Base-by-base conservation (phyloP, 1,140 invertebrate genomes). In the Musca vetustissima region DNA sequence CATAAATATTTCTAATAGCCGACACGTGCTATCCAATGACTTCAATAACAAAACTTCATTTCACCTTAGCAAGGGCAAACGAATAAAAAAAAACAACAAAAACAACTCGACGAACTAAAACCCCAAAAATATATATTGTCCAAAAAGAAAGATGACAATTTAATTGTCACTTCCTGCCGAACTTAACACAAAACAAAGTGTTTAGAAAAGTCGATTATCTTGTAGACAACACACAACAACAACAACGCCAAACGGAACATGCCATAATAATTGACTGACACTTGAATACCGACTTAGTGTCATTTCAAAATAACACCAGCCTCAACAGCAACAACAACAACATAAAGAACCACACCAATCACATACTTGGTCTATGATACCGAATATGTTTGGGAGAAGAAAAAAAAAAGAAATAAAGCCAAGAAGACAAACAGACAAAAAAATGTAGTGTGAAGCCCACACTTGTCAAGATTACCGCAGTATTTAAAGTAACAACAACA, bases 241-340 rank as follows among this genome's bases (percentile, higher is more conserved):
- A 28, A 59, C 25, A 55, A 59, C n/a, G 8, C n/a, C 14, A 59
- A 8, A 28, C 55, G 24, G 28, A 59, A 25, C 25, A 28, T 28
- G 32, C 57, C 57, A 61, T 61, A 43, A 36, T 57, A 61, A 61
- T 61, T 61, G 57, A 61, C 57, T 21, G 28, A 21, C 57, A 61
- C 57, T 61, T 61, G 57, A 61, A 61, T 61, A 61, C 57, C 36
- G 32, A 32, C 57, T 61, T 61, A 61, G 19, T 61, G 57, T 61
- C 57, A 61, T 32, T 61, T 61, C 57, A 61, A 32, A 28, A 32
- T 4, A 59, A 59, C 25, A 59, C 13, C 28, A 22, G 19, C 28
- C 15, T 9, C n/a, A 61, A 43, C 25, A 43, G 19, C 25, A 61
- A 43, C 2, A 61, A 61, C 15, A 59, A 59, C 8, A 59, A 7